Evolutionary conservation across 2,113 vertebrate genomes (phyloP), one percentile per base, ranked within the genome.

Genomic region (Dasyprocta punctata): DNA sequence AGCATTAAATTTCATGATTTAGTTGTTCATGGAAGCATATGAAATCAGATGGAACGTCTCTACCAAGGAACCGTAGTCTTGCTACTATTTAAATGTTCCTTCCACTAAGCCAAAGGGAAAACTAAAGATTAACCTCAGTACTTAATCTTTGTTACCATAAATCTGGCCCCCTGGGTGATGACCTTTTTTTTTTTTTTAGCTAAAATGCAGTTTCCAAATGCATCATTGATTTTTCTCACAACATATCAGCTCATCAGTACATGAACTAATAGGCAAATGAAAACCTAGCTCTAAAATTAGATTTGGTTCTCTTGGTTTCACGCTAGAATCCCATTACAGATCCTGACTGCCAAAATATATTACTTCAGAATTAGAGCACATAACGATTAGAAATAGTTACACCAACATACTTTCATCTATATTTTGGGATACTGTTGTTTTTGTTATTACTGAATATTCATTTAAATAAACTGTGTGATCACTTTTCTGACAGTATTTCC

Each of bases 211-310:
- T 89, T 94, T 96, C 87, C 63, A 95, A 97, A 97, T 84, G 89
- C 86, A 78, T 41, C 93, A 95, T 41, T 97, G 93, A 95, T 96
- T 98, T 96, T 96, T 92, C 96, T 88, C 83, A 67, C 16, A 94
- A n/a, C 75, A 9, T 63, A 95, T 85, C 85, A 88, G 88, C 83
- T 92, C 67, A 87, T 92, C 73, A 96, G 67, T 92, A 87, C 52
- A 73, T 92, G 69, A 96, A 83, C 86, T 92, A 95, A 95, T 89
- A 94, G 82, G 71, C 65, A 97, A 93, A 89, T 89, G 28, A 90
- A 93, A 93, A 71, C 75, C 47, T 67, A 71, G 2, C 54, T 94
- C 86, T 84, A 92, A 97, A 97, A 95, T 95, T 94, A 93, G 56
- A 96, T 87, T 81, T 65, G 44, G 4, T 87, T 36, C 41, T 96